Base-by-base conservation (phyloP, 2,797 vertebrate species). In the Corythornis leucogaster region DNA sequence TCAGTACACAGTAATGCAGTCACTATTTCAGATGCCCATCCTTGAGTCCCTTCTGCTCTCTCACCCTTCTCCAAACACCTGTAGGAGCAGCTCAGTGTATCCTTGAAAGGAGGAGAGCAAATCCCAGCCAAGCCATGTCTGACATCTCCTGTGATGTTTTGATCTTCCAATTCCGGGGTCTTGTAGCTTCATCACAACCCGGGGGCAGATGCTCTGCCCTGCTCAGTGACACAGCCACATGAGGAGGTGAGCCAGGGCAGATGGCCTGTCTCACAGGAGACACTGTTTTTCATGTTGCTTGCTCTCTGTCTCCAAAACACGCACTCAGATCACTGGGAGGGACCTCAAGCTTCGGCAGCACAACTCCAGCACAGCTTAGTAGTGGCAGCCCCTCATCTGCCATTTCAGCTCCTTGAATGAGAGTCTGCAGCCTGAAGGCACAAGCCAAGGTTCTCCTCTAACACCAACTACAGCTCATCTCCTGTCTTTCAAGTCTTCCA, bases 401-500 rank as follows among this genome's bases (percentile, higher is more conserved):
- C 70, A 73, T 48, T 92, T 86, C 85, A 67, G 54, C 35, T 81
- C 46, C 75, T 35, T 48, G 80, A 90, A 35, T 53, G 58, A 80
- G 75, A 93, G 71, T 38, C 22, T 77, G 66, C 87, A 94, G 85
- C 83, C 91, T 64, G 58, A 67, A 95, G 92, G 90, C 78, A 92
- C 46, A 61, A 81, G 67, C 63, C 53, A 59, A 84, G 45, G 64
- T 28, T 71, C 75, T 91, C 75, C 61, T 91, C 78, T 89, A 91
- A 75, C 9, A 62, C 90, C 90, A 88, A 75, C 87, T 96, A 88
- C 90, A 92, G 83, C 0, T 0, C 30, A 66, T 61, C 64, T 84
- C 78, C 46, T 38, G 61, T n/a, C 75, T 90, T 92, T 91, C 54
- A 80, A 90, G 80, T 54, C 25, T 93, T 87, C 57, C n/a, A 40